phyloP scores from a whole-genome alignment of 2,888 invertebrate genomes.

The Callyntrura sp. region DNA sequence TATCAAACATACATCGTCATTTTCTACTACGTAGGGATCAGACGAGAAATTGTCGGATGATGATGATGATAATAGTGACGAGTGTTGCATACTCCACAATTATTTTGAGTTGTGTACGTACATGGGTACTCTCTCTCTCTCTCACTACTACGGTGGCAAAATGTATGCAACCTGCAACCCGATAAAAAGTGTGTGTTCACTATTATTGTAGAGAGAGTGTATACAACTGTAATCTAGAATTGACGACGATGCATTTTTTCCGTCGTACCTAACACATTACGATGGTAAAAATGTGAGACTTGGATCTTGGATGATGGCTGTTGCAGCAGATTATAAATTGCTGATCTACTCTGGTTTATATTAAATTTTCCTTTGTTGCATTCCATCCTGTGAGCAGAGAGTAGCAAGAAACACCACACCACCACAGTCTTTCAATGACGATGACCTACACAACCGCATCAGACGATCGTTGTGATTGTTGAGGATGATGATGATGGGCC shows the following conservation, averaged over 20 bases:
- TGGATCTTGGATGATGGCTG: not conserved
- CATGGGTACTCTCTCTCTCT: constrained; percentile 18
- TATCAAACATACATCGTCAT: too few species aligned
- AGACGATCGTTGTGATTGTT: not conserved
- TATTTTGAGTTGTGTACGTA: not conserved
- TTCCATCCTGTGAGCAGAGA: not conserved
- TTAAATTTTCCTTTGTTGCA: not conserved
- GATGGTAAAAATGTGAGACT: not conserved
- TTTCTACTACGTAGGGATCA: too few species aligned
- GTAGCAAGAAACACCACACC: not conserved
- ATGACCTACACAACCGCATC: constrained; percentile 71
- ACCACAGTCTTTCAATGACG: constrained; percentile 54
- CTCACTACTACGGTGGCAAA: too few species aligned
- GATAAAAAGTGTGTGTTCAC: not conserved
- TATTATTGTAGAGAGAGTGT: too few species aligned
- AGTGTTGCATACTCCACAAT: constrained; percentile 1
- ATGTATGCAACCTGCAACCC: not conserved
- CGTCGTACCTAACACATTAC: not conserved
- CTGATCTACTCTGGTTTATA: not conserved
- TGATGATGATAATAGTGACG: constrained; percentile 3
- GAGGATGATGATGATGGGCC: not conserved
- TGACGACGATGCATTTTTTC: constrained; percentile 28
- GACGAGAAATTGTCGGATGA: constrained; percentile 56
- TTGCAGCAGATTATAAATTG: not conserved
- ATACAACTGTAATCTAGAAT: not conserved